Conservation (phyloP, 2,113 vertebrate species). For the Takifugu flavidus region DNA sequence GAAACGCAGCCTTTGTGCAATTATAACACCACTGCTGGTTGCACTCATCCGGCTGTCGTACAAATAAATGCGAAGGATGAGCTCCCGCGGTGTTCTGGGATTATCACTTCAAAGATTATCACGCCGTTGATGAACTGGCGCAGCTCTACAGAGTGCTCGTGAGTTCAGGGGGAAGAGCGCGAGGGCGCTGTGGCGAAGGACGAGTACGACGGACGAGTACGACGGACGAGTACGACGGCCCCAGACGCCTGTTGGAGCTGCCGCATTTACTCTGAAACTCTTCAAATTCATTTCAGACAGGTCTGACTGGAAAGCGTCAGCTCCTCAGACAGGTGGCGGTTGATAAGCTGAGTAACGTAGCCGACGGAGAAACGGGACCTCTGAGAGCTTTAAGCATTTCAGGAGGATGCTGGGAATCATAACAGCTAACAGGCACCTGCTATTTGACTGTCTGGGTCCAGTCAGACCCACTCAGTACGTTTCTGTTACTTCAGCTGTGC, state of each 20-base stretch:
- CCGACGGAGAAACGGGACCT: too few species aligned
- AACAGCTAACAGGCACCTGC: too few species aligned
- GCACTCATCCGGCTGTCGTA: constrained; percentile 60
- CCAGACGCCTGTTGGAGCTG: neutral
- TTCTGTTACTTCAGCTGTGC: too few species aligned
- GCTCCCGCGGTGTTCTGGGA: constrained; percentile 39
- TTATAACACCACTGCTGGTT: constrained; percentile 57
- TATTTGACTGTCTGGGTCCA: too few species aligned
- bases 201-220: constrained; percentile 23
- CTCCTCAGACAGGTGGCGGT: too few species aligned
- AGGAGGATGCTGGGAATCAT: too few species aligned
- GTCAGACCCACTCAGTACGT: too few species aligned
- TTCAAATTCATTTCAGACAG: neutral
- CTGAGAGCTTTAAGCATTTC: too few species aligned
- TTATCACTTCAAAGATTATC: constrained; percentile 47
- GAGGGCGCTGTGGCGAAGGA: constrained; percentile 20
- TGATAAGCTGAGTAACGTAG: too few species aligned
- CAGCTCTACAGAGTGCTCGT: constrained; percentile 17
- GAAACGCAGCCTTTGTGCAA: constrained; percentile 60
- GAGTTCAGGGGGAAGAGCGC: neutral
- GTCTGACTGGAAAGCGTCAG: too few species aligned
- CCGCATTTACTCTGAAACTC: constrained; percentile 9
- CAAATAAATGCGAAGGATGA: constrained; percentile 54
- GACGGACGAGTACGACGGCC: neutral
- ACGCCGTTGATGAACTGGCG: constrained; percentile 5